Evolutionary conservation across 2,113 vertebrate species (phyloP).

Genomic region (Antidorcas marsupialis): DNA sequence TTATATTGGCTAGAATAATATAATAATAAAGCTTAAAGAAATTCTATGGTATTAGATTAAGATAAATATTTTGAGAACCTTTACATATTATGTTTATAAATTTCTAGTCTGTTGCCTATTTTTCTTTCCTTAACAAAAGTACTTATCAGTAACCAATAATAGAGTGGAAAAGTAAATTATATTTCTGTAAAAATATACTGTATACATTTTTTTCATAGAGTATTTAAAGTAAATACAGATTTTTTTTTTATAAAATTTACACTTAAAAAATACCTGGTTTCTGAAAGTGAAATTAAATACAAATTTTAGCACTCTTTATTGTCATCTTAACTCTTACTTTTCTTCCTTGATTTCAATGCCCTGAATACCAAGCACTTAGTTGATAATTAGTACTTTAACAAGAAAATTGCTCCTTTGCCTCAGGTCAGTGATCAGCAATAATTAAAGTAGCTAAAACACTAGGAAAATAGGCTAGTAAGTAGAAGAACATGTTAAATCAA

Average conservation of each 20-base stretch:
- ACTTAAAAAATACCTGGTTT: background rate
- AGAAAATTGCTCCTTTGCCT: constrained; percentile 66
- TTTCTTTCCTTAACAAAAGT: background rate
- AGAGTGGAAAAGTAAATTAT: background rate
- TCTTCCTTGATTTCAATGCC: constrained; percentile 41
- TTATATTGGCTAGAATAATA: background rate
- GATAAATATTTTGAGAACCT: background rate
- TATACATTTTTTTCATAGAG: background rate
- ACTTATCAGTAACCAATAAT: background rate
- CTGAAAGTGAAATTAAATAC: background rate
- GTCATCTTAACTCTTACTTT: constrained; percentile 35
- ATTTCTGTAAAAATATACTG: background rate
- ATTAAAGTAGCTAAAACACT: constrained; percentile 63
- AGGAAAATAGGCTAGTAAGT: constrained; percentile 34
- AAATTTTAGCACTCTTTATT: constrained; percentile 1
- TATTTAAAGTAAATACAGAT: background rate
- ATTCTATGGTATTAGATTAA: background rate
- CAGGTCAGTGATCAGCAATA: constrained; percentile 66
- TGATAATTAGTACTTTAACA: constrained; percentile 61
- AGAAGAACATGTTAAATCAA: constrained; percentile 28
- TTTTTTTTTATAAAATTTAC: background rate
- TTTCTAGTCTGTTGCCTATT: background rate
- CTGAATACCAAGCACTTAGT: constrained; percentile 52
- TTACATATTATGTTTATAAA: background rate
- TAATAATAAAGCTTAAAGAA: background rate